Base-by-base conservation (phyloP, 2,888 invertebrate species). In the Mechanitis mazaeus region DNA sequence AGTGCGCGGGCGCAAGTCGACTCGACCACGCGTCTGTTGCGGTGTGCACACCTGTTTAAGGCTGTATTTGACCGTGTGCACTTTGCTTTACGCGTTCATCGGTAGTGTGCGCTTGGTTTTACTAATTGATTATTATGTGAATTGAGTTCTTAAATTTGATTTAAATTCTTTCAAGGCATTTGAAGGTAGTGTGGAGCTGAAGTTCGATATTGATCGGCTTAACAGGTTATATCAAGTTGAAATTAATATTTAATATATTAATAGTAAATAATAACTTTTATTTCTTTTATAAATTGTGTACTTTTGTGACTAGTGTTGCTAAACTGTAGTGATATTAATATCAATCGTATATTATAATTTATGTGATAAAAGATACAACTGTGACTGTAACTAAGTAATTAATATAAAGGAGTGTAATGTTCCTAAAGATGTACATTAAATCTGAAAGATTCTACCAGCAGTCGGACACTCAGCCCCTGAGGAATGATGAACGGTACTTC, bases 401-500 rank as follows among this genome's bases (percentile, higher is more conserved):
- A 33, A 45, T 7, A 20, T 63, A 58, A 68, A 61, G 67, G 57
- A 60, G 64, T 75, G 84, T 77, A 74, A 87, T 89, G 88, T 87
- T 84, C 81, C 73, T 87, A 35, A 86, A 87, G 78, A 88, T 88
- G 87, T 87, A 87, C 70, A 87, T 87, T 61, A 87, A 88, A 76
- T 83, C 88, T 64, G 88, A 89, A 70, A 78, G 86, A 72, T 89
- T 89, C 63, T 88, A 87, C 68, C 86, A 84, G 71, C 82, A 84
- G 68, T 84, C 84, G 45, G 83, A 85, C 60, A 82, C 78, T 60
- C 85, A 83, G 73, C 67, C 74, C n/a, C 72, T 84, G 64, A 84
- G 84, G 66, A 70, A 71, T 45, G 86, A 85, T 57, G 86, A 84
- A 58, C 80, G 77, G 64, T 85, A 81, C 63, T 87, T 81, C 68